A percentile compares a stretch with the other conserved stretches of the same genome.
Conservation (phyloP, 1,140 invertebrate species). For the Argopecten irradians region DNA sequence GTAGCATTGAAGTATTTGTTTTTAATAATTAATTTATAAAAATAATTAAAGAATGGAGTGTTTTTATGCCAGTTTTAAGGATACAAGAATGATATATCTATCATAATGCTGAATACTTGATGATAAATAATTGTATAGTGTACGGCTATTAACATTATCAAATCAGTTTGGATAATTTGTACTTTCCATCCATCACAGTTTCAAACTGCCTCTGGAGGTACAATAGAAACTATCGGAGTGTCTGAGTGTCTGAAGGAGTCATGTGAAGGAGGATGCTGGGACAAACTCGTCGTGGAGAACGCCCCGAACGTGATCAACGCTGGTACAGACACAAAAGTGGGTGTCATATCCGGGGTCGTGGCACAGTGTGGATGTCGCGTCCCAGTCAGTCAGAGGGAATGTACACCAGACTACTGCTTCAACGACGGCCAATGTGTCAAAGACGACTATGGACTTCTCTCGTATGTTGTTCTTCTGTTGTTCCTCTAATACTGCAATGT, state of each 20-base stretch:
- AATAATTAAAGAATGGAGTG: no score
- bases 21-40: no score
- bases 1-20: no score
- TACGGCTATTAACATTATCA: no score
- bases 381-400: conserved; percentile 79
- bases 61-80: no score
- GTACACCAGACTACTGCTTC: conserved; percentile 91
- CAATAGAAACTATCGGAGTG: conserved; percentile 97
- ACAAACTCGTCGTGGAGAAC: conserved; percentile 86
- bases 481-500: no score
- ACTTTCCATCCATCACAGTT: conserved; percentile 80
- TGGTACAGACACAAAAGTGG: conserved; percentile 96
- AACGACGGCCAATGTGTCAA: conserved; percentile 91
- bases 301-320: conserved; percentile 95
- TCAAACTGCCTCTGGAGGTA: conserved; percentile 93
- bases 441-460: conserved; percentile 88
- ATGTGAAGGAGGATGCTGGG: conserved; percentile 95
- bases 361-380: conserved; percentile 83
- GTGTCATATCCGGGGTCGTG: conserved; percentile 91
- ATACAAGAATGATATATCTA: no score
- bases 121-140: no score
- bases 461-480: conserved; percentile 78
- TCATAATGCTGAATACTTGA: no score
- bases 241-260: conserved; percentile 96
- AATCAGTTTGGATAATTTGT: no score